These are phyloP conservation scores for Danionella dracula DNA, from an alignment of 2,797 vertebrate species.

Conservation along the genomic window DNA sequence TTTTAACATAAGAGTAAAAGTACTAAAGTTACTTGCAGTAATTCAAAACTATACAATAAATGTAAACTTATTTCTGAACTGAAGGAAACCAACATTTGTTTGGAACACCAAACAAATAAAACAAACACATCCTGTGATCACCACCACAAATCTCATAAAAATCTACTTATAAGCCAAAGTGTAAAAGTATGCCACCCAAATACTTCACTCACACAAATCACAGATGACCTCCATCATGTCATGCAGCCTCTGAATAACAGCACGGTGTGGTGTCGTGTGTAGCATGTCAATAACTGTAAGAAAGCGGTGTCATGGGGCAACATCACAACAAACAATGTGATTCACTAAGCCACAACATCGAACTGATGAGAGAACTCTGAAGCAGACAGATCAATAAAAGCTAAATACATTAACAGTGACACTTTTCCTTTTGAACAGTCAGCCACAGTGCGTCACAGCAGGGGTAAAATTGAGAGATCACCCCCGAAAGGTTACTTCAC, in stretches of 20 bases:
- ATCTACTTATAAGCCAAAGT: conserved; percentile 13
- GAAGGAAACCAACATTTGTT: neutral
- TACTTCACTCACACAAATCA: conserved; percentile 26
- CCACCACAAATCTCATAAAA: neutral
- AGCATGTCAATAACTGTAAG: conserved; percentile 17
- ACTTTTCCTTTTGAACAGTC: conserved; percentile 32
- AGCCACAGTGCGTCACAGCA: conserved; percentile 41
- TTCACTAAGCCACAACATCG: conserved; percentile 38
- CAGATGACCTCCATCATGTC: conserved; percentile 40
- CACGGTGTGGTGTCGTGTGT: conserved; percentile 26
- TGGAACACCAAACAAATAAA: too few relatives aligned
- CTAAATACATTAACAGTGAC: conserved; percentile 24
- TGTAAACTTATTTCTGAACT: neutral
- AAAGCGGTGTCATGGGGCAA: conserved; percentile 38
- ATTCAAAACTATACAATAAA: too few relatives aligned
- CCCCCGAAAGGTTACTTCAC: conserved; percentile 7
- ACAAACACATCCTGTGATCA: too few relatives aligned
- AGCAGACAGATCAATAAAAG: conserved; percentile 37
- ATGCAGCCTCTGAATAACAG: conserved; percentile 44
- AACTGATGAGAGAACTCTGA: conserved; percentile 40
- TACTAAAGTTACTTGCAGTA: too few relatives aligned
- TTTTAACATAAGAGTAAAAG: too few relatives aligned
- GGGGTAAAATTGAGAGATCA: conserved; percentile 34
- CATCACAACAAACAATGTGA: conserved; percentile 43
- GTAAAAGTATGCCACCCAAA: neutral